Conservation (phyloP, 2,797 vertebrate genomes). For the Hirundo rustica region DNA sequence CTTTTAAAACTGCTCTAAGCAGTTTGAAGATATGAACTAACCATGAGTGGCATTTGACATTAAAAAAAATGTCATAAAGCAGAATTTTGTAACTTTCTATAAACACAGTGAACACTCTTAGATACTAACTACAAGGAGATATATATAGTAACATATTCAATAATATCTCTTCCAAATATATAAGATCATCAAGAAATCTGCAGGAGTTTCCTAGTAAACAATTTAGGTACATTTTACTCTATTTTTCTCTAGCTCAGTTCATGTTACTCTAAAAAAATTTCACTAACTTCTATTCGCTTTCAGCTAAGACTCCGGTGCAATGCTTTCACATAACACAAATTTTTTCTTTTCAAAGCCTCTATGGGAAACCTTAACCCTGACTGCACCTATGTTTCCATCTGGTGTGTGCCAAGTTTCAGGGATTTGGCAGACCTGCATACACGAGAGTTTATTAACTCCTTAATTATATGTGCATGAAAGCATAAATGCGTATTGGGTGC, state of each 20-base stretch:
- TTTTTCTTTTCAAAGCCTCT: constrained; percentile 5
- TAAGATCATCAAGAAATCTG: neutral
- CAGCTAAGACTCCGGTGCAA: neutral
- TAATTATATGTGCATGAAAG: neutral
- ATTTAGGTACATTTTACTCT: neutral
- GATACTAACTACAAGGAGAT: neutral
- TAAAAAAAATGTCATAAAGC: neutral
- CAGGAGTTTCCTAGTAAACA: neutral
- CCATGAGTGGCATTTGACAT: neutral
- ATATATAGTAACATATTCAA: neutral
- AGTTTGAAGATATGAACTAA: neutral
- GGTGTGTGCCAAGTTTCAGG: neutral
- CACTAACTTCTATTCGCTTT: neutral
- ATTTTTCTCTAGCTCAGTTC: neutral
- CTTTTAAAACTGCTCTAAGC: neutral
- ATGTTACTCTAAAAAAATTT: neutral
- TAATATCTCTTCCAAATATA: neutral
- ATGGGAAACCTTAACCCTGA: neutral
- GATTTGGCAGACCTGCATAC: neutral
- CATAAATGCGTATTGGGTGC: neutral
- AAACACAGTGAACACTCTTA: neutral
- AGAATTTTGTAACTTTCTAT: neutral
- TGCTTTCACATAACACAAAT: neutral
- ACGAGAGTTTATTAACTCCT: neutral
- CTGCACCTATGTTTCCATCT: neutral